These are phyloP conservation scores for Eupithecia exiguata DNA, from an alignment of 2,888 invertebrate genomes.

Conservation along the genomic window DNA sequence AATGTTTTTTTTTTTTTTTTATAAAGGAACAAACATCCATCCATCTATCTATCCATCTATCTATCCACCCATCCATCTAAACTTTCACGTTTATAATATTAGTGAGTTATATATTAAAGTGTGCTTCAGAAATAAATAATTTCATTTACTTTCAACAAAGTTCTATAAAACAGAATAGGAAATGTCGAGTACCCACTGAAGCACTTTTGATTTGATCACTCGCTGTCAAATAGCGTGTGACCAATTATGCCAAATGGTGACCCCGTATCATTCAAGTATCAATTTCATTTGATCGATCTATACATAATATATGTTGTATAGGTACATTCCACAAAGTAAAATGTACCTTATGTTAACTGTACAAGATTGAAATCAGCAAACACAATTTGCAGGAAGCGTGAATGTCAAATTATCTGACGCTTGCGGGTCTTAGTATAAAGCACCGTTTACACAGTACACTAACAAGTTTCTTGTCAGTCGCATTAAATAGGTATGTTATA, in stretches of 20 bases:
- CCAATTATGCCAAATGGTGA: slow-evolving; percentile 35
- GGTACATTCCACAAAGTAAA: neutral
- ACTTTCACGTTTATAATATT: no score
- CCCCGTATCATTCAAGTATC: slow-evolving; percentile 34
- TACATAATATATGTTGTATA: slow-evolving; percentile 10
- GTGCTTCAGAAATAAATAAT: neutral
- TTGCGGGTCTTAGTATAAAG: slow-evolving; percentile 9
- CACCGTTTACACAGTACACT: neutral
- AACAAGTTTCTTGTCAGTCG: neutral
- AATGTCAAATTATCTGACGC: slow-evolving; percentile 13
- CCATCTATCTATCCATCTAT: no score
- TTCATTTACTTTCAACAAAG: neutral
- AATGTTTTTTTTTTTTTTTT: no score
- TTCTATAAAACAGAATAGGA: neutral
- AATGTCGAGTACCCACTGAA: neutral
- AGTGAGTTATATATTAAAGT: no score
- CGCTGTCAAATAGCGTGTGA: slow-evolving; percentile 22
- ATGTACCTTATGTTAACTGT: slow-evolving; percentile 1
- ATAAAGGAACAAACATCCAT: no score
- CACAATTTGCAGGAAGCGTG: slow-evolving; percentile 2
- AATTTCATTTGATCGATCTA: slow-evolving; percentile 35
- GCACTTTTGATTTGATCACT: slow-evolving; percentile 1
- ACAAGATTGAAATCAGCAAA: slow-evolving; percentile 5
- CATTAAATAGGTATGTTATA: no score
- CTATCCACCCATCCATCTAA: no score